These are phyloP conservation scores for Drosophila orena DNA, from an alignment of 1,140 invertebrate genomes.

Conservation along the genomic window DNA sequence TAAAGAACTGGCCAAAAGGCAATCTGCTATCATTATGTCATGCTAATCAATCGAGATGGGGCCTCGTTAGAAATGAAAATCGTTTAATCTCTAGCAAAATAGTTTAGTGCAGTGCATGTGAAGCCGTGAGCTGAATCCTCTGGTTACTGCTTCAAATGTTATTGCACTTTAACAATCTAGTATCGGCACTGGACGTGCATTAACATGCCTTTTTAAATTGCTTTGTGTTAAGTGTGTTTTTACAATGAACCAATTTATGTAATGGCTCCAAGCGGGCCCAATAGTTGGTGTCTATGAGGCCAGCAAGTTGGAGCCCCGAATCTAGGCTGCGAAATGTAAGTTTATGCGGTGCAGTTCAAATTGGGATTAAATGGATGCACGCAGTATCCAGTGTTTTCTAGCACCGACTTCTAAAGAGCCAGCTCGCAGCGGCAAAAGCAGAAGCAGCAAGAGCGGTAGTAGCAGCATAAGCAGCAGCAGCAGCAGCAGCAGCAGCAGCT, in stretches of 20 bases:
- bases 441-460: too few relatives aligned
- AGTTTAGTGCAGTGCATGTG: too few relatives aligned
- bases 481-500: background rate
- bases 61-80: background rate
- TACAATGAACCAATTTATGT: conserved; percentile 3
- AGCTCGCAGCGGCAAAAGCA: background rate
- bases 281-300: background rate
- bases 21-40: background rate
- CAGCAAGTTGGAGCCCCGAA: background rate
- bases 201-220: too few relatives aligned
- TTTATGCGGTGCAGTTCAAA: conserved; percentile 11
- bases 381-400: background rate
- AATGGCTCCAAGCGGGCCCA: background rate
- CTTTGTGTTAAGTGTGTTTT: background rate
- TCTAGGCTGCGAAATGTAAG: background rate
- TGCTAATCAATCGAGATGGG: background rate
- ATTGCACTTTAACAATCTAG: too few relatives aligned
- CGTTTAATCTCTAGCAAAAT: background rate
- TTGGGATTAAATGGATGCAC: background rate
- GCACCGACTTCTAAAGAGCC: conserved; percentile 10
- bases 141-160: too few relatives aligned
- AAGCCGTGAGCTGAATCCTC: too few relatives aligned
- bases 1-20: background rate
- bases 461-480: background rate
- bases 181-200: too few relatives aligned